phyloP scores from a whole-genome alignment of 1,140 invertebrate species.

The Proctacanthus coquilletti region DNA sequence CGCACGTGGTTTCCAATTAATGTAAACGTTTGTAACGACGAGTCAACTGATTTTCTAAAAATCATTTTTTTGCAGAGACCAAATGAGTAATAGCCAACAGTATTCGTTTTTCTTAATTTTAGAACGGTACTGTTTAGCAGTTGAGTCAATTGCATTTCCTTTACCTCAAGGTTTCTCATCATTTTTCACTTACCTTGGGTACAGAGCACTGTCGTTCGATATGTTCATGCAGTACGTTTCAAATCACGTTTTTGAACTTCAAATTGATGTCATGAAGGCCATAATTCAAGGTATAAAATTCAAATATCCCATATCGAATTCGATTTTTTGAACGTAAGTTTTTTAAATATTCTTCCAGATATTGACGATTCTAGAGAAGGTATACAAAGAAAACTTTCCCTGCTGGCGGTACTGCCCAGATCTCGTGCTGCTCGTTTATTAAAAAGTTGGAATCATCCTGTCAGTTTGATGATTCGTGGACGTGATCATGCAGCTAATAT shows the following conservation, averaged over 20 bases:
- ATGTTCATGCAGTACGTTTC: conserved; percentile 67
- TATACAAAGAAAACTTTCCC: conserved; percentile 50
- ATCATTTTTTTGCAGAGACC: conserved; percentile 40
- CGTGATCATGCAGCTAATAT: conserved; percentile 64
- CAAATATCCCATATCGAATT: conserved; percentile 10
- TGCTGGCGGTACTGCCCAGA: conserved; percentile 54
- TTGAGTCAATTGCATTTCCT: conserved; percentile 65
- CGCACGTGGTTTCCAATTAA: conserved; percentile 57
- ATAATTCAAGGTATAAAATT: conserved; percentile 57
- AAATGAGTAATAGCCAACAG: conserved; percentile 47
- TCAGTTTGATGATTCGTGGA: conserved; percentile 59
- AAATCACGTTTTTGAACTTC: conserved; percentile 64
- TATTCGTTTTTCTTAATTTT: conserved; percentile 53
- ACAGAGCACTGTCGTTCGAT: conserved; percentile 52
- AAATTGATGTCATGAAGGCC: conserved; percentile 71
- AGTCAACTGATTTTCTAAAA: not conserved
- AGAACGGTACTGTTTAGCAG: conserved; percentile 59
- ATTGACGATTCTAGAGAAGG: conserved; percentile 48
- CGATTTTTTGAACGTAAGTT: not conserved
- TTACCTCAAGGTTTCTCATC: conserved; percentile 71
- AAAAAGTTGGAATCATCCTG: conserved; percentile 59
- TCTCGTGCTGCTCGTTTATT: conserved; percentile 58
- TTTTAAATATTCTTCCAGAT: conserved; percentile 32
- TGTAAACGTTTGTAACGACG: conserved; percentile 40
- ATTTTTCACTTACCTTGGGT: conserved; percentile 72